Evolutionary conservation across 2,888 invertebrate species (phyloP).

Genomic region (Ecliptopera silaceata): DNA sequence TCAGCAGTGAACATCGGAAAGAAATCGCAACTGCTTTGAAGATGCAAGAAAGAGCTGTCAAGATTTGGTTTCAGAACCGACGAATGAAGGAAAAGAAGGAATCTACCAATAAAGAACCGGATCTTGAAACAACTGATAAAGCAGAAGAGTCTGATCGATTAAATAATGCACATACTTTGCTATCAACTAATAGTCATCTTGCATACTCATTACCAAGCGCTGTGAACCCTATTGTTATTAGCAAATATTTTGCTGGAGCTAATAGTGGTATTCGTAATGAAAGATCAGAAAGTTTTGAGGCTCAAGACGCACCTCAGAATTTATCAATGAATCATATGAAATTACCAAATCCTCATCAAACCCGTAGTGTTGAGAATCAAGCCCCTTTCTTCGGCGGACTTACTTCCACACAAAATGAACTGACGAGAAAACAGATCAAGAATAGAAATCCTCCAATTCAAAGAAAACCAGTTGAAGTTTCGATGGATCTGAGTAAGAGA

Average conservation of each 20-base stretch:
- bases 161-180: slow-evolving; percentile 41
- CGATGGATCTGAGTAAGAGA: slow-evolving; percentile 22
- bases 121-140: slow-evolving; percentile 38
- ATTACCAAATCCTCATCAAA: neutral
- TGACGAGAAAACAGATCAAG: slow-evolving; percentile 6
- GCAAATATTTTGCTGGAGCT: neutral
- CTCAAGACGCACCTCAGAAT: slow-evolving; percentile 8
- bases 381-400: neutral
- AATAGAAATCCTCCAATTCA: neutral
- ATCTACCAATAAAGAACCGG: slow-evolving; percentile 41
- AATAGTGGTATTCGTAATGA: slow-evolving; percentile 8
- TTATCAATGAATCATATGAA: slow-evolving; percentile 4
- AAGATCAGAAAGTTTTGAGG: neutral
- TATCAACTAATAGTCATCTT: slow-evolving; percentile 48
- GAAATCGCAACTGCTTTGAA: slow-evolving; percentile 85
- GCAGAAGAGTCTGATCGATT: slow-evolving; percentile 43
- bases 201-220: slow-evolving; percentile 42
- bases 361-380: neutral
- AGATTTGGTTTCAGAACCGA: slow-evolving; percentile 94
- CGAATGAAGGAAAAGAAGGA: slow-evolving; percentile 89
- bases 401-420: neutral
- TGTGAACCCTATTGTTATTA: slow-evolving; percentile 22
- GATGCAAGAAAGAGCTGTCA: slow-evolving; percentile 89
- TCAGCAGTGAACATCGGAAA: slow-evolving; percentile 86
- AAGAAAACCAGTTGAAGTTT: slow-evolving; percentile 15